A percentile compares a stretch with the other conserved stretches of the same genome.
Evolutionary conservation across 2,797 vertebrate genomes (phyloP).

Genomic region (Euthynnus affinis): DNA sequence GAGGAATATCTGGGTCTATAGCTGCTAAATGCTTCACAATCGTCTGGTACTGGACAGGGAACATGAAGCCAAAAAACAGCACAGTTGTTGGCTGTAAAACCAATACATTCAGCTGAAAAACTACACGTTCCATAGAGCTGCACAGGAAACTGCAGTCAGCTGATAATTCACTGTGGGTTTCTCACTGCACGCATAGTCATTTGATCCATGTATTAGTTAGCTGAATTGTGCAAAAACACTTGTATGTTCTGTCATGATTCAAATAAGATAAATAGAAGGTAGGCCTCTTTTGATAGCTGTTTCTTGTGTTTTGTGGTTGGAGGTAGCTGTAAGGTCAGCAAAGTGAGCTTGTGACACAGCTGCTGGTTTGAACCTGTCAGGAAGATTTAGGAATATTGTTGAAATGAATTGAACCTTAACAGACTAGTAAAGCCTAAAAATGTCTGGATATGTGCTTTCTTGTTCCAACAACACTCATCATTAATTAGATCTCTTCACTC

Average conservation of each 20-base stretch:
- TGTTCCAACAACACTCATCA: constrained; percentile 12
- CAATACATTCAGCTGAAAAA: no score
- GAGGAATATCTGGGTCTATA: no score
- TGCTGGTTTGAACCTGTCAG: not conserved
- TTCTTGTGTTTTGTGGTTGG: not conserved
- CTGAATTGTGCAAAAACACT: no score
- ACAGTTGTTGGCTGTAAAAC: not conserved
- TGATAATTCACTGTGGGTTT: not conserved
- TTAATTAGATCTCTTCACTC: constrained; percentile 41
- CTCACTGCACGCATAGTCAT: no score
- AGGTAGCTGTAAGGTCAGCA: not conserved
- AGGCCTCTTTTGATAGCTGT: not conserved
- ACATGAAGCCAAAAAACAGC: not conserved
- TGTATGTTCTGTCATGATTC: no score
- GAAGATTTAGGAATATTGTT: constrained; percentile 6
- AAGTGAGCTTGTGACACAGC: not conserved
- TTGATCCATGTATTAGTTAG: no score
- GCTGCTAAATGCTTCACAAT: not conserved
- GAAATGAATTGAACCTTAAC: constrained; percentile 8
- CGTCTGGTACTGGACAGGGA: not conserved
- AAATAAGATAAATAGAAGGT: not conserved
- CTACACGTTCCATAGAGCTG: not conserved
- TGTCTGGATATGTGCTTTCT: constrained; percentile 7
- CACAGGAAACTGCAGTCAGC: not conserved
- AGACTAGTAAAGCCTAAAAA: constrained; percentile 13